Evolutionary conservation across 92 coral and sea anemone genomes (phyloP), one percentile per base, ranked within the genome.

Genomic region (Zoanthus sansibaricus): DNA sequence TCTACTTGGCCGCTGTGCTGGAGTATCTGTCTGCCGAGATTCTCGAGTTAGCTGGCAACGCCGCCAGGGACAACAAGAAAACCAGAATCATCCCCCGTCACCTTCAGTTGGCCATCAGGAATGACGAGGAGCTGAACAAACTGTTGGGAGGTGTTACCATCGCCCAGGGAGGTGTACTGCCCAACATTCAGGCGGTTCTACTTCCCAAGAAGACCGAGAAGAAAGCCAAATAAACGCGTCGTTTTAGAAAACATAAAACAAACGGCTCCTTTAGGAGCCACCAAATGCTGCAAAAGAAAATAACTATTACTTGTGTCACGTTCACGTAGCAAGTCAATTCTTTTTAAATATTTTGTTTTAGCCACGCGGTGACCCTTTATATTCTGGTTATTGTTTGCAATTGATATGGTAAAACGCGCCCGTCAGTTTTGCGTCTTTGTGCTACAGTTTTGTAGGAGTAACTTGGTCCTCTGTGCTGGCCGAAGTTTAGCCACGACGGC

Each of bases 231-330:
- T 54, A 15, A 54, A 15, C 59, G 2, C 0, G 14, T 54, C 16
- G 12, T 54, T 15, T 13, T 7, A 15, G 59, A 58, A 58, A 58
- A 58, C 64, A 58, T 12, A 58, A 78, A 78, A 78, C 83, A 78
- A 90, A 77, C 96, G 96, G 96, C 96, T 93, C 94, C 89, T 93
- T 91, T 93, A 93, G 93, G 96, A 93, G 94, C 96, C 96, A 93
- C 89, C 94, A 93, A 82, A 66, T 88, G 17, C 33, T 78, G 71
- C 71, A 32, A 13, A 78, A 78, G 83, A 78, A 14, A 64, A 54
- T 54, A 54, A 54, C 59, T 54, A 54, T 54, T 52, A 52, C 15
- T 51, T 11, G 8, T 51, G 12, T 11, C 25, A 25, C 25, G 25
- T 25, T 25, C 25, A 25, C 25, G 25, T 25, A 25, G 25, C 25